Evolutionary conservation across 1,140 invertebrate species (phyloP).

Genomic region (Medauroidea extradentata): DNA sequence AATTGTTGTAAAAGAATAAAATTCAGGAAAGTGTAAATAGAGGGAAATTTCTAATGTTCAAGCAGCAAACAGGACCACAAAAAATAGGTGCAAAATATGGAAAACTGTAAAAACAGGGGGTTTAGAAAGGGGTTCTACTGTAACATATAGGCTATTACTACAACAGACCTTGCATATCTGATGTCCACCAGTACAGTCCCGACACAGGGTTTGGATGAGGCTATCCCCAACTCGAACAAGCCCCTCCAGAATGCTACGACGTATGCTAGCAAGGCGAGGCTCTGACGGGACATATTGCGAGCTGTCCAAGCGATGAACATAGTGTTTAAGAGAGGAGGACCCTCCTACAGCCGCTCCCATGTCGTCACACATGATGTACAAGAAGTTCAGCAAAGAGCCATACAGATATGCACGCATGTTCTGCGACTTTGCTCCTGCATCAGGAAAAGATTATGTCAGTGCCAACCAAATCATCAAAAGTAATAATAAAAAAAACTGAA

Average conservation of each 20-base stretch:
- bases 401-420: conserved; percentile 82
- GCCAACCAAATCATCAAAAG: too few relatives aligned
- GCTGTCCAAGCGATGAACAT: conserved; percentile 58
- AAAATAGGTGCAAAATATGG: too few relatives aligned
- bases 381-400: conserved; percentile 56
- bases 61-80: too few relatives aligned
- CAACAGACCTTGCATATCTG: conserved; percentile 69
- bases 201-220: conserved; percentile 75
- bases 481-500: too few relatives aligned
- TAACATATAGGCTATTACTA: too few relatives aligned
- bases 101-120: too few relatives aligned
- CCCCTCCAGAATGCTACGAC: conserved; percentile 49
- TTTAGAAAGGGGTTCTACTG: too few relatives aligned
- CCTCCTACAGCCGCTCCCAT: conserved; percentile 29
- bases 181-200: conserved; percentile 81
- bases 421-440: conserved; percentile 66
- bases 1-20: too few relatives aligned
- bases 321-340: background rate
- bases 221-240: conserved; percentile 71
- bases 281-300: conserved; percentile 30
- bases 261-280: background rate
- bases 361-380: conserved; percentile 61
- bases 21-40: too few relatives aligned
- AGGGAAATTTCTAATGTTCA: too few relatives aligned
- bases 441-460: too few relatives aligned